phyloP scores from a whole-genome alignment of 2,888 invertebrate genomes.

The Heliconius charithonia region DNA sequence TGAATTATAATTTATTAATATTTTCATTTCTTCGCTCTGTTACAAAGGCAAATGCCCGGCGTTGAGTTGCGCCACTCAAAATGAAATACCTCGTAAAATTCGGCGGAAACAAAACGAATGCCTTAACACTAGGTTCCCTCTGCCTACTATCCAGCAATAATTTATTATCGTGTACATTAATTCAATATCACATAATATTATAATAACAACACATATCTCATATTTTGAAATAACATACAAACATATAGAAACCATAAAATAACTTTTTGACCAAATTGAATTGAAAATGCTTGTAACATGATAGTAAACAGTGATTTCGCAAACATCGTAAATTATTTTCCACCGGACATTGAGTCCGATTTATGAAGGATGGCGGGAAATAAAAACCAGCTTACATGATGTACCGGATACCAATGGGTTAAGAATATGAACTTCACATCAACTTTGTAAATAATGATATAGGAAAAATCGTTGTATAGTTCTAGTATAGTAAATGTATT shows the following conservation, averaged over 20 bases:
- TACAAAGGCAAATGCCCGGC: no score
- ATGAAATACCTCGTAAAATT: no score
- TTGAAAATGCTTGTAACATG: slow-evolving; percentile 18
- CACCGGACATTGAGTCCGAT: slow-evolving; percentile 60
- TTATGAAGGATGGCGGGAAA: slow-evolving; percentile 61
- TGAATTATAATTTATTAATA: no score
- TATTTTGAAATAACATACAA: not conserved
- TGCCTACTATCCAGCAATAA: no score
- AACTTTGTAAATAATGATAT: slow-evolving; percentile 11
- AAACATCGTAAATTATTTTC: slow-evolving; percentile 40
- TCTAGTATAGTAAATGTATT: not conserved
- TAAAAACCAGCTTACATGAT: slow-evolving; percentile 59
- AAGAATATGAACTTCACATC: slow-evolving; percentile 39
- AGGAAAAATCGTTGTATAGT: not conserved
- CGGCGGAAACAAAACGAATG: no score
- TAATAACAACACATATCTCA: not conserved
- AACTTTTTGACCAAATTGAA: not conserved
- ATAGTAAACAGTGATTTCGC: slow-evolving; percentile 36
- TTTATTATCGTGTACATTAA: no score
- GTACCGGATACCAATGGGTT: slow-evolving; percentile 36
- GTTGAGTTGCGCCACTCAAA: no score
- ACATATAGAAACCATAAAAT: not conserved
- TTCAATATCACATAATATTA: no score
- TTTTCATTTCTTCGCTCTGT: no score
- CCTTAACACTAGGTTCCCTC: no score